A percentile compares a stretch with the other conserved stretches of the same genome.
Conservation (phyloP, 2,113 vertebrate genomes). For the Rhea pennata region DNA sequence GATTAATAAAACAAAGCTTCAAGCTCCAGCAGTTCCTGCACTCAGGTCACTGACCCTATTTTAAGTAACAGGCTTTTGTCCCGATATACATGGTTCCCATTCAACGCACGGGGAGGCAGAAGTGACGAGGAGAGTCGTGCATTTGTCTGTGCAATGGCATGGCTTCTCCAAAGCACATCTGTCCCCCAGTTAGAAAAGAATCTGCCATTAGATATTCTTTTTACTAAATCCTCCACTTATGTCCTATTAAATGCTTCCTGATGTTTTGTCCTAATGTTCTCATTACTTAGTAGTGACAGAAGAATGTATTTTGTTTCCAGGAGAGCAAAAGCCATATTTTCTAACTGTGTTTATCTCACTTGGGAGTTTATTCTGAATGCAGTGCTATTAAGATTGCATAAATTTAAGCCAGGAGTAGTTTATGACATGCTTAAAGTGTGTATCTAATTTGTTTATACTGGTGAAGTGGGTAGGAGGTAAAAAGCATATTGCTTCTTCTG, state of each 20-base stretch:
- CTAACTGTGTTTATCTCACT: constrained; percentile 35
- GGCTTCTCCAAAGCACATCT: neutral
- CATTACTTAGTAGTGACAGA: constrained; percentile 54
- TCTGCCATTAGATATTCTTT: neutral
- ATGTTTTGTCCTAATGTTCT: constrained; percentile 40
- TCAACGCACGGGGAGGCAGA: neutral
- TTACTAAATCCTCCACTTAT: neutral
- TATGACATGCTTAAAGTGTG: constrained; percentile 19
- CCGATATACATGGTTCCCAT: neutral
- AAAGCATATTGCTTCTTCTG: neutral
- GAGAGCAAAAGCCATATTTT: constrained; percentile 60
- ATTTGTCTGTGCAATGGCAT: neutral
- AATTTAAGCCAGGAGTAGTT: constrained; percentile 41
- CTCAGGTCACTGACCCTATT: constrained; percentile 26
- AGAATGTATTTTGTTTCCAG: constrained; percentile 60
- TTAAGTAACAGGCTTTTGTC: constrained; percentile 44
- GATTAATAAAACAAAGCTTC: constrained; percentile 66
- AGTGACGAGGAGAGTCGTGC: neutral
- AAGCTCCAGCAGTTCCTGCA: neutral
- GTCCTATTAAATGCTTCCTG: constrained; percentile 26
- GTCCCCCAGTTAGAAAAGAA: neutral
- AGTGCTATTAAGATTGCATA: constrained; percentile 26
- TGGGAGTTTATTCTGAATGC: constrained; percentile 38
- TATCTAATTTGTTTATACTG: constrained; percentile 24
- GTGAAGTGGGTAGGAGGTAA: constrained; percentile 16